phyloP scores from a whole-genome alignment of 2,797 vertebrate species.

The Saxicola maurus region DNA sequence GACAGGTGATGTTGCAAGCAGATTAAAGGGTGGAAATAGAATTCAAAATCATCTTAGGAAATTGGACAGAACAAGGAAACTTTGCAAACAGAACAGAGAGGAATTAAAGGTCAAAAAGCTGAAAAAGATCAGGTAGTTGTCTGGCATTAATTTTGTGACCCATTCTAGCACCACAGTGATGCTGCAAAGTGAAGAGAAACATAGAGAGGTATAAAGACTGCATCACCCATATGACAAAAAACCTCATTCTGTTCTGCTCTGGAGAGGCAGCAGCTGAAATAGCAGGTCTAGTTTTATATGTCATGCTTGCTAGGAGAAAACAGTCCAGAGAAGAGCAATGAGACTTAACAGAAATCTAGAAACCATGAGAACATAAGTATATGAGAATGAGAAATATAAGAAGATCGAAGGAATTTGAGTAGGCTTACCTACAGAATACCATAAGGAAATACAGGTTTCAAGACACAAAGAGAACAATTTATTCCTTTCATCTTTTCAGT shows the following conservation, averaged over 20 bases:
- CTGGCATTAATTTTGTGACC: not conserved
- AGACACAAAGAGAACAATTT: not conserved
- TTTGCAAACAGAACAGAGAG: not conserved
- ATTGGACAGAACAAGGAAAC: not conserved
- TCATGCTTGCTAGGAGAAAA: not conserved
- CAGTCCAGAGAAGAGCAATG: not conserved
- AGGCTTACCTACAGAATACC: not conserved
- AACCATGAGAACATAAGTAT: rapidly evolving
- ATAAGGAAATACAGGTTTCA: not conserved
- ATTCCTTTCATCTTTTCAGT: not conserved
- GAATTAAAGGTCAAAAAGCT: not conserved
- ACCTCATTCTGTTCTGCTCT: not conserved
- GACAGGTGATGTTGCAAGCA: not conserved
- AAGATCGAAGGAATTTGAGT: not conserved
- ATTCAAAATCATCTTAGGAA: not conserved
- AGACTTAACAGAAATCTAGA: not conserved
- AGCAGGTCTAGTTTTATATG: not conserved
- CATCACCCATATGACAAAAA: not conserved
- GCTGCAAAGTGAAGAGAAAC: not conserved
- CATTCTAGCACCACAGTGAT: not conserved
- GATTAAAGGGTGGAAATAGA: not conserved
- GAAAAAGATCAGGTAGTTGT: not conserved
- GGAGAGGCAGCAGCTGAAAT: not conserved
- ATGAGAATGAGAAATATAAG: not conserved
- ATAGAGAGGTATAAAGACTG: not conserved